Percentiles rank a stretch among this genome's conserved stretches.
These are phyloP conservation scores for Theocolax elegans DNA, from an alignment of 1,140 invertebrate species.

Conservation along the genomic window DNA sequence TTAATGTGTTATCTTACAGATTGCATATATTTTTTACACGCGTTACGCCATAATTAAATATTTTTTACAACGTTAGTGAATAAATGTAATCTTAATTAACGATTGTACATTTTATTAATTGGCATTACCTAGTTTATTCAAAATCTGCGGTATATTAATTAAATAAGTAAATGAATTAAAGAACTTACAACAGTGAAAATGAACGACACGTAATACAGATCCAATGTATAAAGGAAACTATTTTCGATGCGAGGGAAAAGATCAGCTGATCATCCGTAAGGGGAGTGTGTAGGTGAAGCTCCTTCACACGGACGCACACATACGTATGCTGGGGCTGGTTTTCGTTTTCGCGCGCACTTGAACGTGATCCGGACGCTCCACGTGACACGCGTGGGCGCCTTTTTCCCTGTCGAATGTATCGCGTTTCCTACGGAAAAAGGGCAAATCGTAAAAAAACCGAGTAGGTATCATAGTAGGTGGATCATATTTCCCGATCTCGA, in stretches of 20 bases:
- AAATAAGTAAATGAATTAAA: too few species aligned
- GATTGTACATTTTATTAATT: too few species aligned
- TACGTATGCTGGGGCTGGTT: neutral
- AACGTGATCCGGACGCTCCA: neutral
- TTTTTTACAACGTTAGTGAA: too few species aligned
- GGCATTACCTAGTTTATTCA: too few species aligned
- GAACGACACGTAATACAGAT: too few species aligned
- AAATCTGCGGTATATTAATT: too few species aligned
- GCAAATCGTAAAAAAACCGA: conserved; percentile 8
- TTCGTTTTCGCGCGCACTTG: conserved; percentile 14
- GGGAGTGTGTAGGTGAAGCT: neutral
- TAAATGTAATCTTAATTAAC: too few species aligned
- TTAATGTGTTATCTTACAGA: too few species aligned
- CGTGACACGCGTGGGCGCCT: neutral
- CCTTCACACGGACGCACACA: neutral
- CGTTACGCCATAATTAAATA: too few species aligned
- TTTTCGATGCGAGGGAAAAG: neutral
- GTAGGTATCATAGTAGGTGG: neutral
- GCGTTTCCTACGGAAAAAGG: neutral
- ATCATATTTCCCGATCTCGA: neutral
- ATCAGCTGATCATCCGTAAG: conserved; percentile 30
- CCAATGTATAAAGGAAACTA: too few species aligned
- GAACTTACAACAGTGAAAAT: too few species aligned
- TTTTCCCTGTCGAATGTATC: neutral
- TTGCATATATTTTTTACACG: too few species aligned